Base-by-base conservation (phyloP, 2,888 invertebrate species). In the Argynnis bischoffii region DNA sequence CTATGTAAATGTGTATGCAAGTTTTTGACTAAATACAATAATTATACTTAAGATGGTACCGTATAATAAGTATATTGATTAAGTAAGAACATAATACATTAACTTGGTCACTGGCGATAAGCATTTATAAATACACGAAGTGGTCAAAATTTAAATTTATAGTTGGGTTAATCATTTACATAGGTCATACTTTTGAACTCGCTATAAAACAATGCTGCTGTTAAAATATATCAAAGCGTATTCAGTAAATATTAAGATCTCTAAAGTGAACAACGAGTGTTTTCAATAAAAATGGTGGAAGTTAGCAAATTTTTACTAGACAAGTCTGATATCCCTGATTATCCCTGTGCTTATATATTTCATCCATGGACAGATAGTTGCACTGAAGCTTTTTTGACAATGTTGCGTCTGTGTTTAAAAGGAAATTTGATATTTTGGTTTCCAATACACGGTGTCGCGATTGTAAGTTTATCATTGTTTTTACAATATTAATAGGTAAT, bases 321-420 rank as follows among this genome's bases (percentile, higher is more conserved):
- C 16, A 65, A 66, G 15, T 77, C 79, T 21, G 77, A 74, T 21
- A 8, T 87, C 14, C 60, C 70, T 6, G 14, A 74, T 16, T 64
- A 70, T 18, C 53, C 85, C 1, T 92, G 92, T 74, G 70, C 73
- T 11, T 67, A 81, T 21, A 64, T 91, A 14, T 6, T 92, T 31
- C 92, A 92, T 74, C 91, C 91, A 3, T 84, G 87, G 82, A 83
- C 87, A 13, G 74, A 80, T 6, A 89, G 81, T 61, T 92, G 92
- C 66, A 51, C 71, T 13, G 56, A 77, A 57, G 91, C 88, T 13
- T 81, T 77, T 69, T 66, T 70, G 26, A 75, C 71, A 3, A 89
- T 90, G 87, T 5, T 82, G 0, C 46, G 72, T 56, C 15, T 48
- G 1, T 85, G 87, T 72, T 67, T 74, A 2, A 82, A 75, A 70